A percentile compares a stretch with the other conserved stretches of the same genome.
These are phyloP conservation scores for Toxotes chatareus DNA, from an alignment of 2,113 vertebrate genomes.

Conservation along the genomic window DNA sequence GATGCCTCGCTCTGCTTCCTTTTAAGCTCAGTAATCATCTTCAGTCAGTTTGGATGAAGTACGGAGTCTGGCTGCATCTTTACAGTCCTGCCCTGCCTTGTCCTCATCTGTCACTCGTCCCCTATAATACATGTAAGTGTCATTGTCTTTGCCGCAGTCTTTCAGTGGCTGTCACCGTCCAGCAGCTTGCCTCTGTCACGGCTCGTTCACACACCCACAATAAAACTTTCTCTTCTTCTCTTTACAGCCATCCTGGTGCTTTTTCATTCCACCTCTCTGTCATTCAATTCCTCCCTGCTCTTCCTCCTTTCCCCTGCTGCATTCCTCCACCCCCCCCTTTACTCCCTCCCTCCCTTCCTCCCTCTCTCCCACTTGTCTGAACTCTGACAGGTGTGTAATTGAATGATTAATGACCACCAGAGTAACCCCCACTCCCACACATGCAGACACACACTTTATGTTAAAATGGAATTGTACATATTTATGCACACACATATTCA, in stretches of 20 bases:
- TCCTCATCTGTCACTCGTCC: conserved; percentile 49
- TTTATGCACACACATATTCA: conserved; percentile 58
- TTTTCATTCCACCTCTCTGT: conserved; percentile 42
- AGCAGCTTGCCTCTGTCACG: conserved; percentile 68
- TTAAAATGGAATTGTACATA: conserved; percentile 57
- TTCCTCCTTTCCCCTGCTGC: conserved; percentile 33
- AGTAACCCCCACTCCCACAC: conserved; percentile 37
- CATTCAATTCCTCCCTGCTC: conserved; percentile 45
- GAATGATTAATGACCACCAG: conserved; percentile 86
- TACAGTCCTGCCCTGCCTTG: conserved; percentile 15
- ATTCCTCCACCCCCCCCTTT: conserved; percentile 47
- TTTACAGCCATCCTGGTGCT: conserved; percentile 19
- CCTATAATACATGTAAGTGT: conserved; percentile 24
- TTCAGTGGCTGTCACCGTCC: conserved; percentile 51
- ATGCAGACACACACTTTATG: conserved; percentile 41
- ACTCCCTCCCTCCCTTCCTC: background rate
- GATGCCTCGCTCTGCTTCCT: background rate
- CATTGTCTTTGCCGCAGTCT: conserved; percentile 55
- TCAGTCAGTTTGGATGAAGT: conserved; percentile 10
- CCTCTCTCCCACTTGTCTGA: conserved; percentile 79
- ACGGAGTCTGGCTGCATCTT: conserved; percentile 14
- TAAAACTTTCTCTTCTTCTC: conserved; percentile 57
- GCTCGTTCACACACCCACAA: conserved; percentile 56
- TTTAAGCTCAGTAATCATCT: background rate
- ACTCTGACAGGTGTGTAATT: conserved; percentile 90